Percentiles rank a stretch among this genome's conserved stretches.
Conservation (phyloP, 2,113 vertebrate species). For the Paradoxurus hermaphroditus region DNA sequence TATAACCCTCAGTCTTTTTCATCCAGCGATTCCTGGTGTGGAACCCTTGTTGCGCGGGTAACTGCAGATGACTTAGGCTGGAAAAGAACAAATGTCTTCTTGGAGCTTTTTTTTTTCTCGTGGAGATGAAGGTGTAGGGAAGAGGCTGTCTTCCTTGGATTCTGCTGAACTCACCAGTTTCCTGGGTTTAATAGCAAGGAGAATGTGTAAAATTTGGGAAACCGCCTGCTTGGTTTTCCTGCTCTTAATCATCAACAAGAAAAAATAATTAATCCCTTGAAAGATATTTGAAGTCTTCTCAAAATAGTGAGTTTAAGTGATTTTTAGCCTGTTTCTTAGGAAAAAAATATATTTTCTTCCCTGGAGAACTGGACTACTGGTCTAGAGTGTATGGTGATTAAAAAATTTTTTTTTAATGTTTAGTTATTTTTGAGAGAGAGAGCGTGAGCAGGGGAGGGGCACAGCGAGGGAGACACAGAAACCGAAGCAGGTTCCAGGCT, state of each 20-base stretch:
- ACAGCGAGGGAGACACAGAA: too few relatives aligned
- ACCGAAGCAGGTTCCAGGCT: too few relatives aligned
- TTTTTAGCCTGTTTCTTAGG: not conserved
- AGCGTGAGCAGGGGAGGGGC: too few relatives aligned
- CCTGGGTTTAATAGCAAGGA: not conserved
- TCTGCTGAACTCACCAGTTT: not conserved
- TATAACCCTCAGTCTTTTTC: not conserved
- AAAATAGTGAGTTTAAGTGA: not conserved
- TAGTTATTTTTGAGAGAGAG: too few relatives aligned
- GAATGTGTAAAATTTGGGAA: not conserved
- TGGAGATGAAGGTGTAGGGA: not conserved
- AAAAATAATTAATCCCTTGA: not conserved
- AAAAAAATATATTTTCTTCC: not conserved
- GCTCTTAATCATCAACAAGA: not conserved
- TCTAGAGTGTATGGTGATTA: not conserved
- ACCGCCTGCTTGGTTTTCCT: not conserved
- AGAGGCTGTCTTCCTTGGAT: not conserved
- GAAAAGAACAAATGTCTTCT: not conserved
- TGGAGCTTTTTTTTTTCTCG: not conserved
- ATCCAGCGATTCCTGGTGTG: not conserved
- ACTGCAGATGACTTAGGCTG: not conserved
- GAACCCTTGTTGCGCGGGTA: not conserved
- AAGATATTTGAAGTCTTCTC: not conserved
- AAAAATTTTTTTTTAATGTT: too few relatives aligned
- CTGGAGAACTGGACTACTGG: not conserved